Percentiles rank a stretch among this genome's conserved stretches.
Evolutionary conservation across 2,888 invertebrate species (phyloP).

Genomic region (Saturnia pavonia): DNA sequence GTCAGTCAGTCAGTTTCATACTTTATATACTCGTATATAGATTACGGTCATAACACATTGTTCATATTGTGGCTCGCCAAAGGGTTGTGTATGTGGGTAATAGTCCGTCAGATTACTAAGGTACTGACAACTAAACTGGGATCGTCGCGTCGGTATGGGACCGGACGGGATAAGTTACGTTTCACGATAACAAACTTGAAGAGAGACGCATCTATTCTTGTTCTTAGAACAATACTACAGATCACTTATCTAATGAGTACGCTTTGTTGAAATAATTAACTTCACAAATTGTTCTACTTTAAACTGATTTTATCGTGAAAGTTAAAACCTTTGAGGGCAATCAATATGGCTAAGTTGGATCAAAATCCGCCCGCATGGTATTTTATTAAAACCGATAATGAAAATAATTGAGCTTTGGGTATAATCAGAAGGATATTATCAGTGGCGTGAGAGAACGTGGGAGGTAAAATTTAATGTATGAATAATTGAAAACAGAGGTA

Average conservation of each 20-base stretch:
- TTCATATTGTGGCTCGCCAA: constrained; percentile 28
- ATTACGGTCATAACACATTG: constrained; percentile 36
- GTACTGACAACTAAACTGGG: constrained; percentile 44
- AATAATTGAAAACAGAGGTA: constrained; percentile 75
- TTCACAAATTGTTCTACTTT: constrained; percentile 64
- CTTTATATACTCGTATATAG: too few species aligned
- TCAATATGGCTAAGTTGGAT: constrained; percentile 35
- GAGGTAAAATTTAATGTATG: constrained; percentile 66
- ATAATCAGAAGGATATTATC: constrained; percentile 60
- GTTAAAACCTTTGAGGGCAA: constrained; percentile 48
- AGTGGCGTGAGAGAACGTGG: constrained; percentile 43
- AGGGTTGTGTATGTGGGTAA: constrained; percentile 38
- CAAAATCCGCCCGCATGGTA: constrained; percentile 35
- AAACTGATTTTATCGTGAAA: constrained; percentile 43
- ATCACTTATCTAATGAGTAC: constrained; percentile 59
- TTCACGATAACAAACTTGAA: constrained; percentile 64
- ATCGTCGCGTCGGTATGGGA: constrained; percentile 31
- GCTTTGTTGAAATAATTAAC: constrained; percentile 71
- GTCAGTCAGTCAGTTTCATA: too few species aligned
- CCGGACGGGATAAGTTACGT: constrained; percentile 52
- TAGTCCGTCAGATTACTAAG: constrained; percentile 42
- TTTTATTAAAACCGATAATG: constrained; percentile 46
- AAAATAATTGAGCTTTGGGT: constrained; percentile 56
- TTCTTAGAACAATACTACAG: constrained; percentile 63
- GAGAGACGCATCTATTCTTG: constrained; percentile 55